These are phyloP conservation scores for Dasysyrphus tricinctus DNA, from an alignment of 2,888 invertebrate genomes.

Conservation along the genomic window DNA sequence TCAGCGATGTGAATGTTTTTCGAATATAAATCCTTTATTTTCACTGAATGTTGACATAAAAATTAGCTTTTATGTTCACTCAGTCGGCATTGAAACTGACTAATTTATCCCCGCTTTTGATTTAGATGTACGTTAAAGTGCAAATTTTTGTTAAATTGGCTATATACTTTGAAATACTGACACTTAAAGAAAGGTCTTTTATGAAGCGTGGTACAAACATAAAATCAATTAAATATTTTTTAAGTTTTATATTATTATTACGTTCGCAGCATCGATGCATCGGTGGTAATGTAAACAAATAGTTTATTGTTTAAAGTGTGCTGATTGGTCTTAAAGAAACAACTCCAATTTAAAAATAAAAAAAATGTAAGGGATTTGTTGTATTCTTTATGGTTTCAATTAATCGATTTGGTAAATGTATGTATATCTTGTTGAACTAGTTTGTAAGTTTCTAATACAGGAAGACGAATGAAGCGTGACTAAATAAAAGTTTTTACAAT, in stretches of 20 bases:
- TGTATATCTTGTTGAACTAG: constrained; percentile 18
- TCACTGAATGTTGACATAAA: no score
- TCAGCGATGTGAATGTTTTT: no score
- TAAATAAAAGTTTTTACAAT: not conserved
- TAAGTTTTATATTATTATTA: constrained; percentile 39
- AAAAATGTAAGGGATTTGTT: constrained; percentile 65
- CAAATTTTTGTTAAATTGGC: no score
- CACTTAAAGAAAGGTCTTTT: no score
- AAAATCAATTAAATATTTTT: not conserved
- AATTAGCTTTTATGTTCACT: no score
- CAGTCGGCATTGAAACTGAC: no score
- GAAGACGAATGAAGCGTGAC: constrained; percentile 4
- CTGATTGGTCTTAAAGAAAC: constrained; percentile 33
- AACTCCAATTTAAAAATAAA: not conserved
- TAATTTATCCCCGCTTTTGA: no score
- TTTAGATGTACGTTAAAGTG: no score
- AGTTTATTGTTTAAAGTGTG: constrained; percentile 57
- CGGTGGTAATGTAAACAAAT: constrained; percentile 77
- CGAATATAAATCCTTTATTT: no score
- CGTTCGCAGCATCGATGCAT: constrained; percentile 79
- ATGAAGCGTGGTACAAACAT: no score
- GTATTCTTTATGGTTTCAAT: constrained; percentile 72
- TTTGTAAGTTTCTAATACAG: constrained; percentile 55
- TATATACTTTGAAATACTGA: no score
- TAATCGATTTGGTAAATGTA: constrained; percentile 37